Percentiles rank a stretch among this genome's conserved stretches.
Conservation (phyloP, 2,113 vertebrate species). For the Hemiscyllium ocellatum region DNA sequence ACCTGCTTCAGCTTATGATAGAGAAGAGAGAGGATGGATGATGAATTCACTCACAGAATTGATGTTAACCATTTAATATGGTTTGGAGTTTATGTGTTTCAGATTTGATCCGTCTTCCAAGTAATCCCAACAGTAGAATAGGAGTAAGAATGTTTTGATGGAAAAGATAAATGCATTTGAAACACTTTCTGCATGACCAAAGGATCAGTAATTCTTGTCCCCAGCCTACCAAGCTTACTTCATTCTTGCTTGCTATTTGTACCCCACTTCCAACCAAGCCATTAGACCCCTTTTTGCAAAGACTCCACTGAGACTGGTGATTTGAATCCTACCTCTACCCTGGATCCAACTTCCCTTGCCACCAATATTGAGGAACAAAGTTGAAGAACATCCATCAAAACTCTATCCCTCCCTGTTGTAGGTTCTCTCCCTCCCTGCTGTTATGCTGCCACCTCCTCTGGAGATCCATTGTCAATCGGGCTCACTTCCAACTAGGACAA, state of each 20-base stretch:
- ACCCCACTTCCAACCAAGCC: too few species aligned
- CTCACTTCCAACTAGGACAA: neutral
- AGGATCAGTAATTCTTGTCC: neutral
- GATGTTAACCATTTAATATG: neutral
- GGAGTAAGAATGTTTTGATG: neutral
- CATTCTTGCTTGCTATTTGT: neutral
- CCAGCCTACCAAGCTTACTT: too few species aligned
- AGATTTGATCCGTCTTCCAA: neutral
- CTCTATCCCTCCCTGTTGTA: neutral
- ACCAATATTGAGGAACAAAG: too few species aligned
- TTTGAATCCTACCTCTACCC: neutral
- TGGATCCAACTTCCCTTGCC: too few species aligned
- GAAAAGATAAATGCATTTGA: neutral
- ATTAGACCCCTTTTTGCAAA: neutral
- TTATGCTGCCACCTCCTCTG: neutral
- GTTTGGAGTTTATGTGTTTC: neutral
- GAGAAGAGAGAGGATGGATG: neutral
- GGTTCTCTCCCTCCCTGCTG: neutral
- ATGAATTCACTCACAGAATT: neutral
- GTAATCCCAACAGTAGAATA: neutral
- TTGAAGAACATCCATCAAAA: too few species aligned
- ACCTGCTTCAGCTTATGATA: neutral
- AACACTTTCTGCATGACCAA: neutral
- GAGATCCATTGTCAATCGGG: neutral
- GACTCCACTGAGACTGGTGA: neutral